Evolutionary conservation across 2,113 vertebrate species (phyloP).

Genomic region (Rhabdornis inornatus): DNA sequence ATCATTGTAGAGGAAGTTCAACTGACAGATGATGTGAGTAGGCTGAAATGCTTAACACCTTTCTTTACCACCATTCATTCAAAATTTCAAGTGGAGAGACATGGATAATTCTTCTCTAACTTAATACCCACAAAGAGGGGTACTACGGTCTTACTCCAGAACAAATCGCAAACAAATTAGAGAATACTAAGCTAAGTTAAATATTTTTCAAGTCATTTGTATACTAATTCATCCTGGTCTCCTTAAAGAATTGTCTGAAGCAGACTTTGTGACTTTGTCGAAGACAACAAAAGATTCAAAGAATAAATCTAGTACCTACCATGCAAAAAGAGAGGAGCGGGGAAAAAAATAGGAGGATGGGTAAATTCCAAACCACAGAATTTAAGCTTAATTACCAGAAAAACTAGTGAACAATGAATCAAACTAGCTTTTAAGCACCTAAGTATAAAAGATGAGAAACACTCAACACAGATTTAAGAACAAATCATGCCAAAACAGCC

Average conservation of each 20-base stretch:
- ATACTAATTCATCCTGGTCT: background rate
- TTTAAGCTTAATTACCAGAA: background rate
- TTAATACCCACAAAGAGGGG: background rate
- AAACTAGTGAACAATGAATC: background rate
- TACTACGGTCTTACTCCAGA: background rate
- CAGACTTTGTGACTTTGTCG: background rate
- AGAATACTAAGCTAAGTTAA: background rate
- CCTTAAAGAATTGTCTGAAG: background rate
- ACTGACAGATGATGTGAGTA: slow-evolving; percentile 21
- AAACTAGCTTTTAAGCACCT: background rate
- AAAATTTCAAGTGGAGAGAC: slow-evolving; percentile 1
- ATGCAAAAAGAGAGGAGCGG: background rate
- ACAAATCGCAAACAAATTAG: background rate
- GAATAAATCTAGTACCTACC: background rate
- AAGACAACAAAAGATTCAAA: background rate
- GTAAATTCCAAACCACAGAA: background rate
- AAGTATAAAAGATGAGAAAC: background rate
- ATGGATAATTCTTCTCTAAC: background rate
- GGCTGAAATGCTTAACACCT: slow-evolving; percentile 21
- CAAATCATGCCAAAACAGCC: background rate
- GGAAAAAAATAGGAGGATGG: background rate
- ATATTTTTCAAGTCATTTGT: background rate
- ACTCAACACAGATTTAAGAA: background rate
- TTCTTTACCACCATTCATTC: slow-evolving; percentile 21
- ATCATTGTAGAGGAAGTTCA: slow-evolving; percentile 16